Conservation (phyloP, 2,888 invertebrate genomes). For the Ctena decussata region DNA sequence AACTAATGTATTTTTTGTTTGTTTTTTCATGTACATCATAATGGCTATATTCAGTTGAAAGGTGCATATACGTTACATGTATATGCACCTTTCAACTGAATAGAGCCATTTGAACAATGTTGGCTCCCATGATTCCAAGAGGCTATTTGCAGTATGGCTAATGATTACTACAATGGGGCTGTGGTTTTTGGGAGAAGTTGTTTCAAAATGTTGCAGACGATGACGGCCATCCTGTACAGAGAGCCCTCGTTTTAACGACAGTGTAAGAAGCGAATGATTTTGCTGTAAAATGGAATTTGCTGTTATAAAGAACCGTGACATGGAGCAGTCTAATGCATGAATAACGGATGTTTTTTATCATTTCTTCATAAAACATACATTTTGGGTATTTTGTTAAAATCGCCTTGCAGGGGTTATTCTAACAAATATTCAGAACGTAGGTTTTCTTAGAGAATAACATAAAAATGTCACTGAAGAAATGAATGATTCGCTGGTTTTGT, state of each 20-base stretch:
- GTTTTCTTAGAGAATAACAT: background rate
- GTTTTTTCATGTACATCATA: too few species aligned
- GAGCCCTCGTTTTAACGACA: background rate
- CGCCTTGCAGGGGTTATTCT: background rate
- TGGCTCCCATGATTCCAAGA: too few species aligned
- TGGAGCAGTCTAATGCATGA: background rate
- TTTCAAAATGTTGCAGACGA: too few species aligned
- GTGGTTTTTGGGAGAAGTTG: too few species aligned
- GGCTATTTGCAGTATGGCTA: too few species aligned
- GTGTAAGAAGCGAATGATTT: background rate
- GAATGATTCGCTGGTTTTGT: background rate
- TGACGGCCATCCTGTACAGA: too few species aligned
- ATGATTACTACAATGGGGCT: too few species aligned
- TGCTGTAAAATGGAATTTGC: background rate
- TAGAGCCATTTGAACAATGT: too few species aligned
- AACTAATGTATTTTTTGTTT: too few species aligned
- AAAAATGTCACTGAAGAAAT: background rate
- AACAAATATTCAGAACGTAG: background rate
- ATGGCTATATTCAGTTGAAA: too few species aligned
- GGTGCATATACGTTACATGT: too few species aligned
- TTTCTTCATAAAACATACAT: background rate
- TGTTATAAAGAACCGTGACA: background rate
- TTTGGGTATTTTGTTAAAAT: background rate
- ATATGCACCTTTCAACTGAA: too few species aligned
- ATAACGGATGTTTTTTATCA: background rate